Conservation (phyloP, 1,140 invertebrate genomes). For the Zaprionus kolodkinae region DNA sequence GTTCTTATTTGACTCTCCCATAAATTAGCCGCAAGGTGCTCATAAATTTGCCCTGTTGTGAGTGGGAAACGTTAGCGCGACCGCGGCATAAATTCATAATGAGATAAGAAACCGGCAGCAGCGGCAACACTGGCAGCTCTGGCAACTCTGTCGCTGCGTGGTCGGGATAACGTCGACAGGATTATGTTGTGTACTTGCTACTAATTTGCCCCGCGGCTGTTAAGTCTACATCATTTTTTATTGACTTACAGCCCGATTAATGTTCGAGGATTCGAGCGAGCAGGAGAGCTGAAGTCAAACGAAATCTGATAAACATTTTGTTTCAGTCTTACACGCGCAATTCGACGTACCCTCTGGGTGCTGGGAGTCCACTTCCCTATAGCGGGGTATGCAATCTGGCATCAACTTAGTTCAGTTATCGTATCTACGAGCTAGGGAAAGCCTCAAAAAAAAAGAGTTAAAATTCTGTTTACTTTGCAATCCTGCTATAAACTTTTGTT, state of each 20-base stretch:
- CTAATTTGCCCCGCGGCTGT: slow-evolving; percentile 31
- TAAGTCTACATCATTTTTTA: slow-evolving; percentile 35
- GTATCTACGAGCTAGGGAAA: no score
- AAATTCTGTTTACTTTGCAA: no score
- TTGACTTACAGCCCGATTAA: slow-evolving; percentile 22
- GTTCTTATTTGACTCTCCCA: slow-evolving; percentile 52
- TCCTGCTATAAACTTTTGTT: no score
- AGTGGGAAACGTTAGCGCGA: slow-evolving; percentile 38
- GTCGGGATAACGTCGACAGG: slow-evolving; percentile 33
- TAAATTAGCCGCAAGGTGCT: slow-evolving; percentile 64
- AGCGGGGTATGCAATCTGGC: not conserved
- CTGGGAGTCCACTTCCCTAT: not conserved
- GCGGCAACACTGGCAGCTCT: not conserved
- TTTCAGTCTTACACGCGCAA: not conserved
- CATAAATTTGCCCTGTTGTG: slow-evolving; percentile 59
- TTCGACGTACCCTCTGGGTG: not conserved
- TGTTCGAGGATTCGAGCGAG: not conserved
- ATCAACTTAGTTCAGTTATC: not conserved
- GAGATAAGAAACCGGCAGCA: slow-evolving; percentile 35
- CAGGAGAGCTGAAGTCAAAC: not conserved
- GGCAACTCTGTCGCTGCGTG: slow-evolving; percentile 17
- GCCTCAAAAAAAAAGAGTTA: no score
- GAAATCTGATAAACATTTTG: slow-evolving; percentile 3
- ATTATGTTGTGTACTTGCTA: slow-evolving; percentile 22
- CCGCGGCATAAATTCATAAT: slow-evolving; percentile 46